phyloP scores from a whole-genome alignment of 2,797 vertebrate species.

The Neomorphus geoffroyi region DNA sequence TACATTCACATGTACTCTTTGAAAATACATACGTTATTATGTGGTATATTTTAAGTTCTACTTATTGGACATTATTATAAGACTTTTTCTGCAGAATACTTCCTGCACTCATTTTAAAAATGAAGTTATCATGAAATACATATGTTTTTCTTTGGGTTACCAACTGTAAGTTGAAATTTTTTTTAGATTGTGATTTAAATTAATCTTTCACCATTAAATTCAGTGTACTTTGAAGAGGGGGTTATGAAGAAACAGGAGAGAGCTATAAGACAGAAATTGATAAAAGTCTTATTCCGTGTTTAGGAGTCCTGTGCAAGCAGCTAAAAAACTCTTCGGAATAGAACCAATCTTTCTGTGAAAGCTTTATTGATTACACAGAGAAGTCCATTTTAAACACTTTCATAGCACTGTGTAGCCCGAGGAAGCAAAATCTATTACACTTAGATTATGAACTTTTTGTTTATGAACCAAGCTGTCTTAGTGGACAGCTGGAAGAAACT shows the following conservation, averaged over 20 bases:
- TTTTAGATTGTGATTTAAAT: background rate
- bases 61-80: background rate
- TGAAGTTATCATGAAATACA: background rate
- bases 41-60: background rate
- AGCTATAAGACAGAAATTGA: background rate
- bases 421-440: constrained; percentile 66
- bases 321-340: constrained; percentile 16
- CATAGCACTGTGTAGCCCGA: constrained; percentile 26
- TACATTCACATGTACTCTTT: background rate
- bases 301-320: background rate
- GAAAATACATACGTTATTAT: fast-evolving
- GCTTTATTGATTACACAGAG: constrained; percentile 57
- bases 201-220: background rate
- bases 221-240: background rate
- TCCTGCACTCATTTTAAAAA: background rate
- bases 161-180: background rate
- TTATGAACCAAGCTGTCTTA: constrained; percentile 53
- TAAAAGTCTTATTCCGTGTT: constrained; percentile 23
- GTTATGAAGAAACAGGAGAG: background rate
- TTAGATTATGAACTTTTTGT: constrained; percentile 58
- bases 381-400: constrained; percentile 60
- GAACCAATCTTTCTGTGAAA: constrained; percentile 49
- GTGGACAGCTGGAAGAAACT: constrained; percentile 11
- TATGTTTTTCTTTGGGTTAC: background rate
- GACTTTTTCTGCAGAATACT: background rate